phyloP scores from a whole-genome alignment of 2,113 vertebrate species.

The Ariopsis seemanni region DNA sequence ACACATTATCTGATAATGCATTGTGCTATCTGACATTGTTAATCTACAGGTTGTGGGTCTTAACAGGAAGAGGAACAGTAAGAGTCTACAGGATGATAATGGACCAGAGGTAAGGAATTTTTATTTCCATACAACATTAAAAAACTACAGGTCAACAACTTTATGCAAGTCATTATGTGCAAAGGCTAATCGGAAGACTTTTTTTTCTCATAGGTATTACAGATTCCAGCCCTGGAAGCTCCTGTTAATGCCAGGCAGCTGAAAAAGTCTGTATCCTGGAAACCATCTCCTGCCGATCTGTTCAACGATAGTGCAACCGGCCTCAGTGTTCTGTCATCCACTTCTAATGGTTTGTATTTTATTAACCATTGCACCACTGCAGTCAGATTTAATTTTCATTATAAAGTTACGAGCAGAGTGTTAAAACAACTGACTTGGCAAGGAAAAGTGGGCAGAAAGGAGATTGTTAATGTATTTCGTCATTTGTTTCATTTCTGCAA shows the following conservation, averaged over 20 bases:
- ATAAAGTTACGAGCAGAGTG: not conserved
- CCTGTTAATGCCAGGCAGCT: conserved; percentile 1
- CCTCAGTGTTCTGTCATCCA: not conserved
- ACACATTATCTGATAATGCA: not conserved
- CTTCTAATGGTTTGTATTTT: conserved; percentile 20
- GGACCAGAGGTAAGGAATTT: conserved; percentile 6
- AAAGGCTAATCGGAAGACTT: not conserved
- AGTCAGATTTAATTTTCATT: not conserved
- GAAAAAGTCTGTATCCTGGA: not conserved
- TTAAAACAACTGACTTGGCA: not conserved
- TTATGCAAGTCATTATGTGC: not conserved
- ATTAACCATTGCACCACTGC: not conserved
- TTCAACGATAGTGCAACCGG: not conserved
- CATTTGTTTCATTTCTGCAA: not conserved
- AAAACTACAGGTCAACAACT: not conserved
- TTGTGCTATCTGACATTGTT: not conserved
- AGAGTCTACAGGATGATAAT: conserved; percentile 33
- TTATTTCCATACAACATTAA: not conserved
- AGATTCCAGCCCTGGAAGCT: not conserved
- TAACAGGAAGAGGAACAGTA: conserved; percentile 45
- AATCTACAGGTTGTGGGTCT: not conserved
- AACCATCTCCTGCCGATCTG: not conserved
- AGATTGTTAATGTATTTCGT: not conserved
- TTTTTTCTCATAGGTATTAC: not conserved
- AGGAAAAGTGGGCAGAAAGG: not conserved